Evolutionary conservation across 2,888 invertebrate species (phyloP).

Genomic region (Phymatocera aterrima): DNA sequence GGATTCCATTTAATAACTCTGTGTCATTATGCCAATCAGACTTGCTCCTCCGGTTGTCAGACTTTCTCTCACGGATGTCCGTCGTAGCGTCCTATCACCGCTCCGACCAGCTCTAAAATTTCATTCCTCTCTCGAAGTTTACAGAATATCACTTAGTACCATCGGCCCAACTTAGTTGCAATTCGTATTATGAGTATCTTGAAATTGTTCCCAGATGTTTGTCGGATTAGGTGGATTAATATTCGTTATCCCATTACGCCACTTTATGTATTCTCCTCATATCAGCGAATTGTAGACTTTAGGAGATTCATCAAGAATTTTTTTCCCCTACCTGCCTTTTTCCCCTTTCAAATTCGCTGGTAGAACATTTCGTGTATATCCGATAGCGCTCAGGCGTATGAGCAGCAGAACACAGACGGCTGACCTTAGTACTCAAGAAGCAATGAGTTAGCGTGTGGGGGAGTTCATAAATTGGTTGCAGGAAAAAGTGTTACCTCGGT

Average conservation of each 20-base stretch:
- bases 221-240: neutral
- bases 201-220: too few species aligned
- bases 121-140: too few species aligned
- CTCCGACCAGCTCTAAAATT: too few species aligned
- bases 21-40: conserved; percentile 35
- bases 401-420: neutral
- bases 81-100: too few species aligned
- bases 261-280: neutral
- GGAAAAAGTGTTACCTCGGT: neutral
- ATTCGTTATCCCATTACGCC: neutral
- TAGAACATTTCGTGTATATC: neutral
- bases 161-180: neutral
- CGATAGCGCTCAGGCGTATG: neutral
- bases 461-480: conserved; percentile 13
- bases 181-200: neutral
- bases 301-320: neutral
- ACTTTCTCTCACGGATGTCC: neutral
- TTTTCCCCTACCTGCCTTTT: neutral
- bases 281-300: neutral
- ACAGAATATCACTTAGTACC: too few species aligned
- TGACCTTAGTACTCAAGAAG: neutral
- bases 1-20: conserved; percentile 67
- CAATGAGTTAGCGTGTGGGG: neutral
- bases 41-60: conserved; percentile 16
- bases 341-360: too few species aligned